phyloP scores from a whole-genome alignment of 2,888 invertebrate species.

The Sphaeridia pumilis region DNA sequence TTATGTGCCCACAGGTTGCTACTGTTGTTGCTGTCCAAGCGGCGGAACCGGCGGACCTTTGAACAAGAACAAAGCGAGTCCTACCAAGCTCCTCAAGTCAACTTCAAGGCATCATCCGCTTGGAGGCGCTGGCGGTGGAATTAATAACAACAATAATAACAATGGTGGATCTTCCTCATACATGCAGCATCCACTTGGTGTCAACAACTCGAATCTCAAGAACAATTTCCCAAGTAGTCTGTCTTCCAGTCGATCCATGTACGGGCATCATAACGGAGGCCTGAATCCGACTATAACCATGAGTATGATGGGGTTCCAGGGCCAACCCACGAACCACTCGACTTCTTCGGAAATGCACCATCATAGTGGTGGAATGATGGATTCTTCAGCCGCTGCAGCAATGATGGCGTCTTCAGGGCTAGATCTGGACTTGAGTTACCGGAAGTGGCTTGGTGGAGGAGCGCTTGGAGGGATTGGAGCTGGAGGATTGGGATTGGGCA shows the following conservation, averaged over 20 bases:
- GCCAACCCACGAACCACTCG: constrained; percentile 1
- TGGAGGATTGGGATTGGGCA: constrained; percentile 12
- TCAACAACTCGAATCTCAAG: constrained; percentile 11
- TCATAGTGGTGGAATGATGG: constrained; percentile 3
- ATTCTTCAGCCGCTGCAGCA: constrained; percentile 16
- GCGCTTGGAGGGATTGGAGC: neutral
- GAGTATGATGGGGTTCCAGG: constrained; percentile 20
- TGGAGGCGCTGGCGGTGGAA: constrained; percentile 5
- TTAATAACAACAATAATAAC: constrained; percentile 9
- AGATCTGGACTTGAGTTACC: constrained; percentile 22
- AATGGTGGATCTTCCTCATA: constrained; percentile 10
- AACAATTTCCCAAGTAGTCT: constrained; percentile 3
- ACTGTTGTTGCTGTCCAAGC: constrained; percentile 33
- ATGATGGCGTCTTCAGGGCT: constrained; percentile 21
- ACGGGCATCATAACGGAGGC: constrained; percentile 10
- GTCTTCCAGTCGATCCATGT: constrained; percentile 16
- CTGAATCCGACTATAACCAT: constrained; percentile 15
- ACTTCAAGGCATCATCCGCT: too few relatives aligned
- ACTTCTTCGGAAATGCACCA: constrained; percentile 1
- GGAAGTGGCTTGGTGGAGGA: constrained; percentile 30
- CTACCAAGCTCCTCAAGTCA: constrained; percentile 9
- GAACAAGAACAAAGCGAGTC: too few relatives aligned
- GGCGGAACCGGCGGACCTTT: constrained; percentile 8
- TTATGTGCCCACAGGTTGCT: constrained; percentile 25
- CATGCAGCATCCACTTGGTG: constrained; percentile 12